Evolutionary conservation across 2,888 invertebrate species (phyloP).

Genomic region (Cenopis cana): DNA sequence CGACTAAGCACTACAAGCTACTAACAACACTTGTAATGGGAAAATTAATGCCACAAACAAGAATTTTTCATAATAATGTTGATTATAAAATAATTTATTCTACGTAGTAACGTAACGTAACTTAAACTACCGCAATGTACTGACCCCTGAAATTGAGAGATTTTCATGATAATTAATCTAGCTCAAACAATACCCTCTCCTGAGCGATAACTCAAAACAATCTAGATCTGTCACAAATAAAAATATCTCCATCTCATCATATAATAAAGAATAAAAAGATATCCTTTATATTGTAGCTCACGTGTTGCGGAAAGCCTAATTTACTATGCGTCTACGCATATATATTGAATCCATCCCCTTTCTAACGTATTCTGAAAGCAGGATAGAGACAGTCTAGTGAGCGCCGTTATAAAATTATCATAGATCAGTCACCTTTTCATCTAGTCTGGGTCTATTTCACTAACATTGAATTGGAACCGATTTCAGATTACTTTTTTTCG

Average conservation of each 20-base stretch:
- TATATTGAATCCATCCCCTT: background rate
- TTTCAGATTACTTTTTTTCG: no score
- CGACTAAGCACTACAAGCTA: constrained; percentile 1
- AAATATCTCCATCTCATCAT: constrained; percentile 10
- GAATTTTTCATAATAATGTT: background rate
- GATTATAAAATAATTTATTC: no score
- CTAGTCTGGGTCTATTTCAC: constrained; percentile 17
- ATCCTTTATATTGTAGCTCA: constrained; percentile 18
- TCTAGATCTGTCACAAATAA: constrained; percentile 25
- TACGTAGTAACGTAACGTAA: no score
- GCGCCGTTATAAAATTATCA: constrained; percentile 12
- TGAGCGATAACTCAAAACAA: background rate
- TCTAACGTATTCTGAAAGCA: background rate
- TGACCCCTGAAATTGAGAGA: no score
- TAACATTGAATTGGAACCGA: background rate
- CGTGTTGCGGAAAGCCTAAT: constrained; percentile 13
- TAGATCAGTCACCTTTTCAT: constrained; percentile 23
- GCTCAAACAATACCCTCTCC: background rate
- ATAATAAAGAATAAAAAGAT: background rate
- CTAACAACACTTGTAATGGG: background rate
- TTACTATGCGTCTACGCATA: constrained; percentile 20
- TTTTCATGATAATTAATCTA: background rate
- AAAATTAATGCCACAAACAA: background rate
- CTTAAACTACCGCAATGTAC: no score
- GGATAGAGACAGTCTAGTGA: background rate